Percentiles rank a stretch among this genome's conserved stretches.
These are phyloP conservation scores for Luffia ferchaultella DNA, from an alignment of 2,888 invertebrate genomes.

Conservation along the genomic window DNA sequence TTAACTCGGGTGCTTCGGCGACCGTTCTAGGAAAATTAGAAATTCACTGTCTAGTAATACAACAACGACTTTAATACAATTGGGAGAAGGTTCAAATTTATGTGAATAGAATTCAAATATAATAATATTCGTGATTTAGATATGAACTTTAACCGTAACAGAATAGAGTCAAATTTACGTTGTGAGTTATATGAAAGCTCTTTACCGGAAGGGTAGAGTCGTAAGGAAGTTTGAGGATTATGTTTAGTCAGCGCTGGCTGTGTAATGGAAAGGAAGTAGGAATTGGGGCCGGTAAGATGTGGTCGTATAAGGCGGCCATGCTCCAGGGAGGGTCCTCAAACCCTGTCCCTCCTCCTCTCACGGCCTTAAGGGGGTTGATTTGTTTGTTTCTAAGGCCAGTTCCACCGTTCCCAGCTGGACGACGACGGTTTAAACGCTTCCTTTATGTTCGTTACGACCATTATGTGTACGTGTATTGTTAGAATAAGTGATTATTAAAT, in stretches of 20 bases:
- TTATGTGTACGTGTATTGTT: no score
- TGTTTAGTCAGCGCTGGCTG: slow-evolving; percentile 53
- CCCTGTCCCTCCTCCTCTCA: slow-evolving; percentile 15
- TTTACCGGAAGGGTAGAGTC: slow-evolving; percentile 61
- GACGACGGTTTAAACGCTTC: slow-evolving; percentile 45
- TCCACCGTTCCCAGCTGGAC: slow-evolving; percentile 48
- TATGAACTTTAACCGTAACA: background rate
- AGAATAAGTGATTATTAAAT: no score
- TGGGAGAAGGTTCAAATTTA: background rate
- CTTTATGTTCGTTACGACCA: background rate
- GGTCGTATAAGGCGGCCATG: slow-evolving; percentile 58
- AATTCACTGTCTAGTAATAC: slow-evolving; percentile 22
- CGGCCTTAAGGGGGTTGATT: slow-evolving; percentile 30
- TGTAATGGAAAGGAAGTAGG: slow-evolving; percentile 64
- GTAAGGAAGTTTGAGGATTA: slow-evolving; percentile 66
- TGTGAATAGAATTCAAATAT: background rate
- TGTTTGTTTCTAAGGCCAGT: slow-evolving; percentile 58
- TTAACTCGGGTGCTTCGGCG: slow-evolving; percentile 59
- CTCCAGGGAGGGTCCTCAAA: slow-evolving; percentile 26
- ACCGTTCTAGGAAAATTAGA: slow-evolving; percentile 60
- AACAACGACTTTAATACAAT: slow-evolving; percentile 15
- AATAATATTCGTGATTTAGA: background rate
- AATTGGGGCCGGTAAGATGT: slow-evolving; percentile 65
- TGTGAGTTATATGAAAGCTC: slow-evolving; percentile 24
- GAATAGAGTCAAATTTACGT: slow-evolving; percentile 9